phyloP scores from a whole-genome alignment of 1,140 invertebrate genomes.

The Maconellicoccus hirsutus region DNA sequence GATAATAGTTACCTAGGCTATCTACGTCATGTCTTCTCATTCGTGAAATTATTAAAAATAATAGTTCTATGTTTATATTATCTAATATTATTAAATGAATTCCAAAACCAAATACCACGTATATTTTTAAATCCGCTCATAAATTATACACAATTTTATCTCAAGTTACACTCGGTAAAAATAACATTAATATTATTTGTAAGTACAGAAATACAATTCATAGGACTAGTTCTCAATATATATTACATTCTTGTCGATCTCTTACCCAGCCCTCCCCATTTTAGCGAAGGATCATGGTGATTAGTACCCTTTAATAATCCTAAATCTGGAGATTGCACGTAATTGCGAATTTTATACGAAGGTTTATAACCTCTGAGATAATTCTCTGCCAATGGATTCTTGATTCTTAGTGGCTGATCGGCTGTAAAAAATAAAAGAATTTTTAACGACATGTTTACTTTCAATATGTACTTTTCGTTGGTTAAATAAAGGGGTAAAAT shows the following conservation, averaged over 20 bases:
- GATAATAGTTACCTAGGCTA: no score
- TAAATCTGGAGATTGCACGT: slow-evolving; percentile 2
- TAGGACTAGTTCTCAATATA: not conserved
- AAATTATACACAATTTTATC: no score
- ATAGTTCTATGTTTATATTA: no score
- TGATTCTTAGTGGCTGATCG: not conserved
- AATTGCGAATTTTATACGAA: slow-evolving; percentile 24
- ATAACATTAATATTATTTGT: no score
- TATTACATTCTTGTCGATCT: not conserved
- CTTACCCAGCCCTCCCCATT: slow-evolving; percentile 25
- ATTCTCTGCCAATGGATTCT: slow-evolving; percentile 10
- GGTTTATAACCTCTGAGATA: slow-evolving; percentile 24
- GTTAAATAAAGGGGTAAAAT: not conserved
- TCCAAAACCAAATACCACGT: no score
- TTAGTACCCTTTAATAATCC: slow-evolving; percentile 22
- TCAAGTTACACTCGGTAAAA: no score
- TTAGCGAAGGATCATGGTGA: slow-evolving; percentile 23
- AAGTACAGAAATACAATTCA: no score
- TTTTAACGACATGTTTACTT: not conserved
- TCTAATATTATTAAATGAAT: no score
- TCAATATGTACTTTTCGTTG: not conserved
- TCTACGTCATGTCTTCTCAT: no score
- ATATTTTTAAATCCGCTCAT: no score
- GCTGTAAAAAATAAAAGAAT: not conserved
- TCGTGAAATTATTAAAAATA: no score